phyloP scores from a whole-genome alignment of 2,113 vertebrate species.

The Riparia riparia region DNA sequence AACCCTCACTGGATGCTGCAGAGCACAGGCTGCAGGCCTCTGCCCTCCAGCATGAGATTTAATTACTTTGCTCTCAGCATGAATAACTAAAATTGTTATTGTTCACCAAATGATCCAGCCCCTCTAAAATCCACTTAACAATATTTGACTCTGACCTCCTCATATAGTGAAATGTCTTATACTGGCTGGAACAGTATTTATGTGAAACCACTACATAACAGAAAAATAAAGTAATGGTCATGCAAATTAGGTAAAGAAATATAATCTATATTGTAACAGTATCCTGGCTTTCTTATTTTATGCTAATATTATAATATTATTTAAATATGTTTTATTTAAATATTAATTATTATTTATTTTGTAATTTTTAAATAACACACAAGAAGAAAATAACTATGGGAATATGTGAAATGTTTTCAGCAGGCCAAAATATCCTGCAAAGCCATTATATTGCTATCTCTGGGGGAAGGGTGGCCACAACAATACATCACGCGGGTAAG shows the following conservation, averaged over 20 bases:
- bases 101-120: not conserved
- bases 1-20: not conserved
- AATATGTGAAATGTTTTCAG: not conserved
- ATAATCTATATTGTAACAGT: not conserved
- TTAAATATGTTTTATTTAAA: not conserved
- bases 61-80: slow-evolving; percentile 43
- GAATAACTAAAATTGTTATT: slow-evolving; percentile 34
- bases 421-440: not conserved
- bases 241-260: not conserved
- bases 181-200: not conserved
- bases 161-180: not conserved
- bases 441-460: not conserved
- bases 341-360: not conserved
- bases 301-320: not conserved
- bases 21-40: not conserved
- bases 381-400: not conserved
- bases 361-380: not conserved
- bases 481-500: not conserved
- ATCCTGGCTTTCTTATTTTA: not conserved
- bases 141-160: not conserved
- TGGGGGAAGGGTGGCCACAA: not conserved
- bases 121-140: not conserved
- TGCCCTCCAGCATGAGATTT: slow-evolving; percentile 10
- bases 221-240: not conserved
- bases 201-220: not conserved